Percentiles rank a stretch among this genome's conserved stretches.
Evolutionary conservation across 2,797 vertebrate genomes (phyloP).

Genomic region (Alauda arvensis): DNA sequence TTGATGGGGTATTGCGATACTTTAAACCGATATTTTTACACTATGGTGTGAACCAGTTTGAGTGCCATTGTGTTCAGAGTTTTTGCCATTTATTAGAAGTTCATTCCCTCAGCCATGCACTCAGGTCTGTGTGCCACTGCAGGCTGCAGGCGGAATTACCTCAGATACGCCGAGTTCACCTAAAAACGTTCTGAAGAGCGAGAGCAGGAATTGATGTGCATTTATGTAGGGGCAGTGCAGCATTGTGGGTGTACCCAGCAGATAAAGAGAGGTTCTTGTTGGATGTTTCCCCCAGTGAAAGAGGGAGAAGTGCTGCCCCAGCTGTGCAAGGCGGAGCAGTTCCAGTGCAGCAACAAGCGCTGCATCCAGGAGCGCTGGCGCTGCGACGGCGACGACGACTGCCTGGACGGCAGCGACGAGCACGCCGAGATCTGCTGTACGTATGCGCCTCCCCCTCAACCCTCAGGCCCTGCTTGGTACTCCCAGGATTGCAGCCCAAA

Average conservation of each 20-base stretch:
- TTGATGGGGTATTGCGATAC: not conserved
- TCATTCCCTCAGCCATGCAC: not conserved
- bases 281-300: slow-evolving; percentile 63
- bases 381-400: slow-evolving; percentile 96
- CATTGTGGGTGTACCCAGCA: not conserved
- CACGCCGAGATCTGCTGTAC: slow-evolving; percentile 84
- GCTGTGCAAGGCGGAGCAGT: slow-evolving; percentile 87
- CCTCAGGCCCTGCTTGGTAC: fast-evolving
- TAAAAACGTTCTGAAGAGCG: not conserved
- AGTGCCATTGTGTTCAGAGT: not conserved
- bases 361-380: slow-evolving; percentile 93
- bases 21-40: not conserved
- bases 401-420: slow-evolving; percentile 93
- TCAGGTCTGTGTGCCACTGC: not conserved
- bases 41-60: not conserved
- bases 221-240: not conserved
- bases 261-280: not conserved
- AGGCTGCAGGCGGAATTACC: not conserved
- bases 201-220: not conserved
- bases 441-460: slow-evolving; percentile 44
- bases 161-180: not conserved
- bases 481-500: not conserved
- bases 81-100: not conserved
- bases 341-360: slow-evolving; percentile 89
- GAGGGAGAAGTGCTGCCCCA: slow-evolving; percentile 74